These are phyloP conservation scores for Nebria ingens DNA, from an alignment of 1,140 invertebrate species.

Conservation along the genomic window DNA sequence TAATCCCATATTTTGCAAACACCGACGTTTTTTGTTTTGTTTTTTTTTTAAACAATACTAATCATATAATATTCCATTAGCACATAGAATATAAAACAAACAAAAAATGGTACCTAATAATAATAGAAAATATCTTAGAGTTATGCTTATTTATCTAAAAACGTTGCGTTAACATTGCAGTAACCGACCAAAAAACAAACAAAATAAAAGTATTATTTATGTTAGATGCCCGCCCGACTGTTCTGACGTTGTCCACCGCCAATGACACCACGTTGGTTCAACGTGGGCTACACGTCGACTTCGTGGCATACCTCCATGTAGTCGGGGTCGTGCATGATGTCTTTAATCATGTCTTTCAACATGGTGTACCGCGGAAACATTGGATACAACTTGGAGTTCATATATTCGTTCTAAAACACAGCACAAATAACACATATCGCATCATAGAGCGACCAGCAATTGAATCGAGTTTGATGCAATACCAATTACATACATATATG, in stretches of 20 bases:
- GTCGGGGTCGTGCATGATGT: conserved; percentile 84
- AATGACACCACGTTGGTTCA: neutral
- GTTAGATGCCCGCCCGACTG: neutral
- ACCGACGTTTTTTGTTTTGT: too few relatives aligned
- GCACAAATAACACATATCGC: conserved; percentile 12
- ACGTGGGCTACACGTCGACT: conserved; percentile 50
- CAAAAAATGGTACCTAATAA: too few relatives aligned
- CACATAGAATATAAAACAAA: too few relatives aligned
- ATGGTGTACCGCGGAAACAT: conserved; percentile 88
- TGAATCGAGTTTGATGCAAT: neutral
- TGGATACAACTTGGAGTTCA: conserved; percentile 80
- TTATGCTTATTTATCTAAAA: too few relatives aligned
- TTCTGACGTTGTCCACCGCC: neutral
- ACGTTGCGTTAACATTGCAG: too few relatives aligned
- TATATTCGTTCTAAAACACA: conserved; percentile 67
- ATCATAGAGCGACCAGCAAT: neutral
- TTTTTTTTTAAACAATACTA: too few relatives aligned
- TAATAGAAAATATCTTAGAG: too few relatives aligned
- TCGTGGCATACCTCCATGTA: conserved; percentile 95
- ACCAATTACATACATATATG: too few relatives aligned
- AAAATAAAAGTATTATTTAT: neutral
- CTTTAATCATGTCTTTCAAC: conserved; percentile 92
- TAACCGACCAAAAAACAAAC: too few relatives aligned
- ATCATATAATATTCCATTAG: too few relatives aligned
- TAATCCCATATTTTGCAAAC: neutral